Evolutionary conservation across 2,888 invertebrate genomes (phyloP).

Genomic region (Drosophila affinis): DNA sequence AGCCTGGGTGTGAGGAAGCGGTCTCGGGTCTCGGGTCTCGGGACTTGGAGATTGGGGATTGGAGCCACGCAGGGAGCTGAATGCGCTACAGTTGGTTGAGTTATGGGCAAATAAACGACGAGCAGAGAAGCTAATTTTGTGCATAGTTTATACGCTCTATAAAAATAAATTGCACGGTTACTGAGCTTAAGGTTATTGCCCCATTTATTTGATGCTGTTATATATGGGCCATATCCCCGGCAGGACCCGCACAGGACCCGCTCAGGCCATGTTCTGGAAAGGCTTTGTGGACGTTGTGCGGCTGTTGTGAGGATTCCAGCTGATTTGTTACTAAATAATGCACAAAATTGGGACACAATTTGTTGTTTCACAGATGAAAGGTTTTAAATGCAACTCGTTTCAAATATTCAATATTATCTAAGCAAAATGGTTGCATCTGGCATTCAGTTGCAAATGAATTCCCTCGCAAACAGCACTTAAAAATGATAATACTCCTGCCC

Average conservation of each 20-base stretch:
- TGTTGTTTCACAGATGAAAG: neutral
- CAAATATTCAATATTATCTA: too few relatives aligned
- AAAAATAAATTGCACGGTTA: constrained; percentile 40
- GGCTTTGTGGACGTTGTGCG: neutral
- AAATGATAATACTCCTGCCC: neutral
- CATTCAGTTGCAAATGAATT: too few relatives aligned
- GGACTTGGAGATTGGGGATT: neutral
- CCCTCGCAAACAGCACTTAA: constrained; percentile 8
- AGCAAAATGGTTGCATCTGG: too few relatives aligned
- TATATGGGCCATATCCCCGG: constrained; percentile 22
- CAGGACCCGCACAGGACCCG: constrained; percentile 15
- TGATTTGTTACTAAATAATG: constrained; percentile 5
- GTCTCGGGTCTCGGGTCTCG: neutral
- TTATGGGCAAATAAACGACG: constrained; percentile 44
- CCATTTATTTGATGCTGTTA: constrained; percentile 25
- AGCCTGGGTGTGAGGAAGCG: constrained; percentile 1
- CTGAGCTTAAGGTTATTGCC: constrained; percentile 43
- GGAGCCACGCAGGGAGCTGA: constrained; percentile 23
- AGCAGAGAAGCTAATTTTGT: constrained; percentile 47
- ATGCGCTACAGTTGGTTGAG: constrained; percentile 50
- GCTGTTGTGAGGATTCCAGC: neutral
- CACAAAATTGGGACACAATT: constrained; percentile 2
- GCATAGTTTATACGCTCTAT: constrained; percentile 45
- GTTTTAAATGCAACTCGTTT: constrained; percentile 8
- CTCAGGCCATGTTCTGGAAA: constrained; percentile 27